phyloP scores from a whole-genome alignment of 2,888 invertebrate genomes.

The Cryptophagus acutangulus region DNA sequence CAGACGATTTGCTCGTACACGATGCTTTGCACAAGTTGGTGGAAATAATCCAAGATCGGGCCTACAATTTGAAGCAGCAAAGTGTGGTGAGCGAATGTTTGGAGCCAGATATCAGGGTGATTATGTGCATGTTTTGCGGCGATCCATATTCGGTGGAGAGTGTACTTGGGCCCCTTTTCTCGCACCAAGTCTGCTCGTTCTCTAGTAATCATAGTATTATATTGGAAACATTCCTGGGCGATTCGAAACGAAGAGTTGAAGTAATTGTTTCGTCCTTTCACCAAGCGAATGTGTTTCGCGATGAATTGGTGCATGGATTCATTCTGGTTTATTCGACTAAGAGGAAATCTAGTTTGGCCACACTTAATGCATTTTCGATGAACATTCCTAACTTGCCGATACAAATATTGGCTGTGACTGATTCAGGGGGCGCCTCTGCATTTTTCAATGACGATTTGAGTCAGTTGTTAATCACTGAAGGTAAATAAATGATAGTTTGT shows the following conservation, averaged over 20 bases:
- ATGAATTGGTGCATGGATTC: slow-evolving; percentile 90
- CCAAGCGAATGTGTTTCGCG: slow-evolving; percentile 85
- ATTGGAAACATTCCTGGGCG: slow-evolving; percentile 87
- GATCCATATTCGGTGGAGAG: slow-evolving; percentile 89
- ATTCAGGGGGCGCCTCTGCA: slow-evolving; percentile 81
- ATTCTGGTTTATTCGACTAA: slow-evolving; percentile 93
- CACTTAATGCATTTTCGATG: slow-evolving; percentile 88
- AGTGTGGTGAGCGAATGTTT: slow-evolving; percentile 68
- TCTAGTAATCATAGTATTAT: slow-evolving; percentile 84
- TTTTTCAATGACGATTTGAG: slow-evolving; percentile 87
- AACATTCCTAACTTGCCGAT: slow-evolving; percentile 89
- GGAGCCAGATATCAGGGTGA: slow-evolving; percentile 83
- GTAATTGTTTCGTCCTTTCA: slow-evolving; percentile 92
- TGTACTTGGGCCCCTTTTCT: slow-evolving; percentile 79
- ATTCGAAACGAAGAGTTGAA: slow-evolving; percentile 82
- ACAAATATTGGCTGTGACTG: slow-evolving; percentile 90
- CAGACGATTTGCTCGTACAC: slow-evolving; percentile 60
- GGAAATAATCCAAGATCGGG: slow-evolving; percentile 72
- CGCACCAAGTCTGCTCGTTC: slow-evolving; percentile 81
- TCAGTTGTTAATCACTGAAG: slow-evolving; percentile 87
- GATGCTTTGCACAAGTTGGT: slow-evolving; percentile 71
- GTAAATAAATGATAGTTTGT: too few species aligned
- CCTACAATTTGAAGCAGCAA: slow-evolving; percentile 50
- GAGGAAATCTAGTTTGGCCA: slow-evolving; percentile 89
- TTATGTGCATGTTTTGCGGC: slow-evolving; percentile 95